Conservation (phyloP, 2,797 vertebrate species). For the Megaceryle alcyon region DNA sequence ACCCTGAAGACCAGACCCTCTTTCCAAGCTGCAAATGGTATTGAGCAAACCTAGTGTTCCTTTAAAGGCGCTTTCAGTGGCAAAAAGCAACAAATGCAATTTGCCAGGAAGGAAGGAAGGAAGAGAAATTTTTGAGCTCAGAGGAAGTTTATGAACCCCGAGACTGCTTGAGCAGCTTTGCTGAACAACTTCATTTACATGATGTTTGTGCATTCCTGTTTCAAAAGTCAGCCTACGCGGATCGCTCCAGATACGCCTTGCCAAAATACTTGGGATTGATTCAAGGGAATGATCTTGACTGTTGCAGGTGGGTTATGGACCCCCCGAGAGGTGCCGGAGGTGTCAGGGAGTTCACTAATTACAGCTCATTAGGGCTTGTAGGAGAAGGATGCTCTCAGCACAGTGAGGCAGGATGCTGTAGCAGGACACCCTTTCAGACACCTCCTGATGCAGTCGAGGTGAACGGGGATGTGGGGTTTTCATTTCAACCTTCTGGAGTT, state of each 20-base stretch:
- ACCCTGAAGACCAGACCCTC: neutral
- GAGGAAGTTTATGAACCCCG: neutral
- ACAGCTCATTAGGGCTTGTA: neutral
- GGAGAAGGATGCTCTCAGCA: constrained; percentile 30
- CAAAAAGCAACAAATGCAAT: neutral
- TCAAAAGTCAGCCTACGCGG: neutral
- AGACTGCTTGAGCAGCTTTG: neutral
- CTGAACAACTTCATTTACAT: neutral
- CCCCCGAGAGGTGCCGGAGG: neutral
- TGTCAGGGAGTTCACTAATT: constrained; percentile 55
- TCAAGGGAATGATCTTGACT: constrained; percentile 11
- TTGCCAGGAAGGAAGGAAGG: neutral
- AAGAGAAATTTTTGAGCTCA: neutral
- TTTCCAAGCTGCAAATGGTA: neutral
- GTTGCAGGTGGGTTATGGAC: constrained; percentile 54
- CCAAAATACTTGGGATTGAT: constrained; percentile 24
- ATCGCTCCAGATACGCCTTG: neutral
- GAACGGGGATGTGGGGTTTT: neutral
- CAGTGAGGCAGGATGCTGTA: accelerated
- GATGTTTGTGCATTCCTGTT: neutral
- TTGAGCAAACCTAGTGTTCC: neutral
- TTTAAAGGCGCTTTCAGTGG: neutral
- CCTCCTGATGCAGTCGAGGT: neutral
- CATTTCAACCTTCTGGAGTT: neutral
- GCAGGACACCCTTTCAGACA: neutral